Percentiles rank a stretch among this genome's conserved stretches.
Conservation (phyloP, 2,113 vertebrate species). For the Cathartes aura region DNA sequence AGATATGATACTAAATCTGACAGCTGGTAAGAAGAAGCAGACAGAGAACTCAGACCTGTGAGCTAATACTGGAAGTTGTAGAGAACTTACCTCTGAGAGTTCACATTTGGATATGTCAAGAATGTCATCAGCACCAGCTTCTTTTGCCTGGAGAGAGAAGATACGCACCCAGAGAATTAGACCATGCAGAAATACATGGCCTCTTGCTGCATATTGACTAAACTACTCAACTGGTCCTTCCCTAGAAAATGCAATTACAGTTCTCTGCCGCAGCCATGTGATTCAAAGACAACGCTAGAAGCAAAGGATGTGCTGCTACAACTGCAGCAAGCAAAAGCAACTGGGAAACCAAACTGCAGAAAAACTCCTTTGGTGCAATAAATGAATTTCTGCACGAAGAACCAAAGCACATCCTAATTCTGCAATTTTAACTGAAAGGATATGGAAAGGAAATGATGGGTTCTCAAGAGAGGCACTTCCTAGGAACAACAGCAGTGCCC, state of each 20-base stretch:
- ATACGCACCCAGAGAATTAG: neutral
- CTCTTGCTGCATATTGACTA: neutral
- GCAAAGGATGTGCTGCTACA: neutral
- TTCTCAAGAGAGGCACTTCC: neutral
- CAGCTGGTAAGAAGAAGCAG: neutral
- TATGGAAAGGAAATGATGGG: neutral
- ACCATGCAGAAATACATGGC: neutral
- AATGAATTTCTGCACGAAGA: neutral
- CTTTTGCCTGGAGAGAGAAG: constrained; percentile 84
- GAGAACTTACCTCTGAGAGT: constrained; percentile 85
- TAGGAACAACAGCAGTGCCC: neutral
- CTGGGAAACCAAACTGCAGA: neutral
- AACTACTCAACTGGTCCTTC: neutral
- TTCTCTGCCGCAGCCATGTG: neutral
- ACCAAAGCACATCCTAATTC: neutral
- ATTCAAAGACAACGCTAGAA: rapidly evolving
- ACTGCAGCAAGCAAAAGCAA: neutral
- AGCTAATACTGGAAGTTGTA: neutral
- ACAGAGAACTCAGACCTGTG: neutral
- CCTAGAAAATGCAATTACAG: neutral
- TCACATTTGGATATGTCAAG: constrained; percentile 93
- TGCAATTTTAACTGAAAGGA: neutral
- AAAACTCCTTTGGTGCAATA: neutral
- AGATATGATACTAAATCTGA: neutral
- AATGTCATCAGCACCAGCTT: constrained; percentile 91